Evolutionary conservation across 1,140 invertebrate genomes (phyloP), one percentile per base, ranked within the genome.

Genomic region (Alviniconcha marisindica): DNA sequence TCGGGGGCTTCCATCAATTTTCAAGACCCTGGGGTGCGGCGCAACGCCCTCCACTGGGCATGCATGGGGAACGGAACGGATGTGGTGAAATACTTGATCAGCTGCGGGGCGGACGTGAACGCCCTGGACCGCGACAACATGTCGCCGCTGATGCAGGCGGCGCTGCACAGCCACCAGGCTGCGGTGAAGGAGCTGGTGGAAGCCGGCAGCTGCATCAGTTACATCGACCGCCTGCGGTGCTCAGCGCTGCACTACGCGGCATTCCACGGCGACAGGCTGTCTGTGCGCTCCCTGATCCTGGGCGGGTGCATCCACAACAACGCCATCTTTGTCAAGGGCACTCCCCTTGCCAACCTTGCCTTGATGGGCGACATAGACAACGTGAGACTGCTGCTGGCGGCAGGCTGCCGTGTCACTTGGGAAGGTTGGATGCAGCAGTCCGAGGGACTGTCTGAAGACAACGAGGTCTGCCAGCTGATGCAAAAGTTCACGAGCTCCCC

Each of bases 231-330:
- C 31, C 81, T 90, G 66, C 69, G 86, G n/a, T 90, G 88, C 44
- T 89, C 90, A 21, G 87, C 88, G 4, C 77, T 91, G 15, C 90
- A 91, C 63, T 91, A 91, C 78, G 87, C 90, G 21, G 84, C 86
- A 18, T 87, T 89, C 60, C 86, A 90, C 73, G 82, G 85, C 0
- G 78, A 85, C 54, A 56, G 84, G 1, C 44, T 69, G 1, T 76
- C 90, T 14, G 85, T 87, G 60, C 51, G 36, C 21, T 54, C 79
- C 2, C 63, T 90, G 15, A 84, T 91, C 10, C 84, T 81, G 74
- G 84, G 81, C 36, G 90, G 90, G 0, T 90, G 90, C 51, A 80
- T 88, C 54, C 81, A 73, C 36, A 91, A 89, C 74, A 86, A 87
- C 44, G 85, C 86, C 60, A 84, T 89, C 48, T 85, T 90, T 51